These are phyloP conservation scores for Callithrix jacchus DNA, from an alignment of 2,113 vertebrate genomes.

Conservation along the genomic window DNA sequence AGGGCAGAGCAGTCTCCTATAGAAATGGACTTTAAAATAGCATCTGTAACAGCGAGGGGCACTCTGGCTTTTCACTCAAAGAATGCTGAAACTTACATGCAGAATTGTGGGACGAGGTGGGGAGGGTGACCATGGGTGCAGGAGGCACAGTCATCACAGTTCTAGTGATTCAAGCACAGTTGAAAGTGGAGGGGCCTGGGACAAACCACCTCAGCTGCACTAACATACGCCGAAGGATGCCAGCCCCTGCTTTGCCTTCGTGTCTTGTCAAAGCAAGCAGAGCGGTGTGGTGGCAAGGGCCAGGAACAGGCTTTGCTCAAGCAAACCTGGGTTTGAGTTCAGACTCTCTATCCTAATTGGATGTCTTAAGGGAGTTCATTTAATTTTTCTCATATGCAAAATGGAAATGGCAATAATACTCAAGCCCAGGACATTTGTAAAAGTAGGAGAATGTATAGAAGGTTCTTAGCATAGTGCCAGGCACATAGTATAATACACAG, in stretches of 20 bases:
- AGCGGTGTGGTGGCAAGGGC: neutral
- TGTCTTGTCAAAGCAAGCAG: neutral
- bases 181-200: neutral
- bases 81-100: neutral
- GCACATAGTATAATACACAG: neutral
- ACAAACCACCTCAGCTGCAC: neutral
- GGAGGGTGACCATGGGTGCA: neutral
- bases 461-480: neutral
- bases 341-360: neutral
- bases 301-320: neutral
- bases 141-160: neutral
- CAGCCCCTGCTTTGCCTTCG: neutral
- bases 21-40: slow-evolving; percentile 14
- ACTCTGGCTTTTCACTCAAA: neutral
- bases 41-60: neutral
- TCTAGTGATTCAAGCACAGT: neutral
- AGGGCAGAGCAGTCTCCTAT: neutral
- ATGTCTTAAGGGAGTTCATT: neutral
- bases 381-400: neutral
- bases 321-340: neutral
- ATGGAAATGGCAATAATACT: neutral
- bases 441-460: neutral
- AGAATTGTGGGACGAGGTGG: neutral
- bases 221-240: neutral
- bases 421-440: neutral